Percentiles rank a stretch among this genome's conserved stretches.
These are phyloP conservation scores for Petrocephalus schoutedeni DNA, from an alignment of 2,797 vertebrate species.

Conservation along the genomic window DNA sequence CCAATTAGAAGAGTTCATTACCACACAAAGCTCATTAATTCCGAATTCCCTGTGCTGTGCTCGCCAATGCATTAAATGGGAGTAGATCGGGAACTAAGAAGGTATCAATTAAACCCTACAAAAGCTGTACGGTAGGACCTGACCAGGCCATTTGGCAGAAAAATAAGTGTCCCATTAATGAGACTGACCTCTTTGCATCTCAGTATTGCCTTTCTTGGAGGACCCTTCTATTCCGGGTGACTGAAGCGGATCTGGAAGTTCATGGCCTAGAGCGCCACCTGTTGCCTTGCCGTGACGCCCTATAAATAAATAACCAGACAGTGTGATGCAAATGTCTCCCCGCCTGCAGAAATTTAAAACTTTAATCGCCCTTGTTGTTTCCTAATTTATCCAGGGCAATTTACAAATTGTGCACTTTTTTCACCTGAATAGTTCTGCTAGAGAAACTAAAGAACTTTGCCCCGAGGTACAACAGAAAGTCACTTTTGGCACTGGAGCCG, in stretches of 20 bases:
- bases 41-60: neutral
- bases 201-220: neutral
- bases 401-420: neutral
- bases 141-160: neutral
- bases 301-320: neutral
- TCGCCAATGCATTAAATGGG: neutral
- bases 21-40: constrained; percentile 14
- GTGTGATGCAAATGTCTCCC: neutral
- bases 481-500: neutral
- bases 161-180: neutral
- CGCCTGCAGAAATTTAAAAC: neutral
- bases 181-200: neutral
- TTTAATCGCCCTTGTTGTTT: neutral
- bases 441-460: constrained; percentile 7
- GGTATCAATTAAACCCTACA: constrained; percentile 10
- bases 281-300: neutral
- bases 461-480: neutral
- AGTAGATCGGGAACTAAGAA: neutral
- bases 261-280: neutral
- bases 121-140: neutral
- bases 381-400: neutral
- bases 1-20: constrained; percentile 29
- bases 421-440: neutral
- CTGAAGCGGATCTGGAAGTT: neutral
- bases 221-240: constrained; percentile 1